A percentile compares a stretch with the other conserved stretches of the same genome.
phyloP scores from a whole-genome alignment of 2,888 invertebrate species.

The Micropterix aruncella region DNA sequence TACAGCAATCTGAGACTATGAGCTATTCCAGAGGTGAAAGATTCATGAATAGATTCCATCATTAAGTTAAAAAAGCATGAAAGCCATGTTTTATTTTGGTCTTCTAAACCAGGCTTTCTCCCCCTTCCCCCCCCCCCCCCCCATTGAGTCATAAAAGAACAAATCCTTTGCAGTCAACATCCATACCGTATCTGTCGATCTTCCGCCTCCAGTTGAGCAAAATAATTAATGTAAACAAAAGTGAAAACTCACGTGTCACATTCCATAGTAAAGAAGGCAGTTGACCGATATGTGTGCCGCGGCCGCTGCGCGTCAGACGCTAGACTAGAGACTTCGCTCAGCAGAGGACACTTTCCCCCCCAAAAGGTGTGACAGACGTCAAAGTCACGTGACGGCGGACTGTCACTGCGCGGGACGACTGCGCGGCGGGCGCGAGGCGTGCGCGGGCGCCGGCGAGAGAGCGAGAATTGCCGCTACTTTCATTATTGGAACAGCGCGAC shows the following conservation, averaged over 20 bases:
- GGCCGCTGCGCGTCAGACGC: not conserved
- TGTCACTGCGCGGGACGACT: not conserved
- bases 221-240: not conserved
- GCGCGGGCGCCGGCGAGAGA: not conserved
- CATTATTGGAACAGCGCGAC: not conserved
- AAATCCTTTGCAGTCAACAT: no score
- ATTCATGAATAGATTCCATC: no score
- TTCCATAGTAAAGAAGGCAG: not conserved
- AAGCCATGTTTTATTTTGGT: no score
- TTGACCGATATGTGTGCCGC: not conserved
- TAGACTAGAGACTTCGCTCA: no score
- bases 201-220: no score
- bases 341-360: not conserved
- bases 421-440: not conserved
- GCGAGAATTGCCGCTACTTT: not conserved
- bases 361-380: not conserved
- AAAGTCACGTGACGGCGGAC: not conserved
- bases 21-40: no score
- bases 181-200: no score
- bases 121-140: no score
- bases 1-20: no score
- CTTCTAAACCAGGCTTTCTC: no score
- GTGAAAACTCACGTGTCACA: not conserved
- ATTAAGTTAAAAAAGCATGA: no score
- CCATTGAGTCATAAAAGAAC: no score